Evolutionary conservation across 2,888 invertebrate genomes (phyloP).

Genomic region (Seira musarum): DNA sequence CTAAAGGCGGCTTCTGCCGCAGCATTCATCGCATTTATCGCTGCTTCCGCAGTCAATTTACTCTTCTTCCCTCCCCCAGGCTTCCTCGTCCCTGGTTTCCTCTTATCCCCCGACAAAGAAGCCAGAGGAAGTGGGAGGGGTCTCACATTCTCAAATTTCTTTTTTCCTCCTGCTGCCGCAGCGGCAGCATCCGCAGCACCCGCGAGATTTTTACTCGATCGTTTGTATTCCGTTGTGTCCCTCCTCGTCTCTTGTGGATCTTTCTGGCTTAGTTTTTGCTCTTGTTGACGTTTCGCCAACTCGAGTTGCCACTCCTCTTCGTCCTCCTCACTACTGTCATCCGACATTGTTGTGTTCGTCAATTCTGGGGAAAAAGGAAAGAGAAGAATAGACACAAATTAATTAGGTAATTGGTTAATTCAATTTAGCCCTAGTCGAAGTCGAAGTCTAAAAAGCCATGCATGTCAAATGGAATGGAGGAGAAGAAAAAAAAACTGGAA

Average conservation of each 20-base stretch:
- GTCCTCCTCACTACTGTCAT: slow-evolving; percentile 67
- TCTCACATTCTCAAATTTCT: slow-evolving; percentile 16
- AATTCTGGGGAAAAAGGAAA: slow-evolving; percentile 56
- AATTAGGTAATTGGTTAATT: no score
- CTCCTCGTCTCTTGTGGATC: slow-evolving; percentile 17
- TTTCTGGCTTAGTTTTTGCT: slow-evolving; percentile 11
- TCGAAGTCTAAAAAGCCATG: no score
- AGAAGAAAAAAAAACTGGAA: background rate
- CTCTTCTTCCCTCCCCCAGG: slow-evolving; percentile 21
- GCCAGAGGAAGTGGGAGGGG: slow-evolving; percentile 50
- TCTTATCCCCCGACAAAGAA: slow-evolving; percentile 32
- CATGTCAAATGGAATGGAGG: no score
- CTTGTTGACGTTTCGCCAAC: slow-evolving; percentile 38
- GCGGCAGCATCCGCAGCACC: slow-evolving; percentile 36
- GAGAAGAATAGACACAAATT: background rate
- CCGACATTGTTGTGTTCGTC: slow-evolving; percentile 63
- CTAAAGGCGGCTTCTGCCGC: slow-evolving; percentile 43
- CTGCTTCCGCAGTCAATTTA: slow-evolving; percentile 33
- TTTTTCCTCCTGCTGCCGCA: slow-evolving; percentile 8
- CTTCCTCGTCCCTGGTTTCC: slow-evolving; percentile 32
- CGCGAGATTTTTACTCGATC: slow-evolving; percentile 36
- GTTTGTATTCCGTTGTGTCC: slow-evolving; percentile 52
- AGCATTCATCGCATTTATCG: slow-evolving; percentile 43
- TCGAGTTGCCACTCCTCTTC: slow-evolving; percentile 48
- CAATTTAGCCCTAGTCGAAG: no score